phyloP scores from a whole-genome alignment of 37 sponge, comb jelly and placozoan genomes.

The Oscarella lobularis region DNA sequence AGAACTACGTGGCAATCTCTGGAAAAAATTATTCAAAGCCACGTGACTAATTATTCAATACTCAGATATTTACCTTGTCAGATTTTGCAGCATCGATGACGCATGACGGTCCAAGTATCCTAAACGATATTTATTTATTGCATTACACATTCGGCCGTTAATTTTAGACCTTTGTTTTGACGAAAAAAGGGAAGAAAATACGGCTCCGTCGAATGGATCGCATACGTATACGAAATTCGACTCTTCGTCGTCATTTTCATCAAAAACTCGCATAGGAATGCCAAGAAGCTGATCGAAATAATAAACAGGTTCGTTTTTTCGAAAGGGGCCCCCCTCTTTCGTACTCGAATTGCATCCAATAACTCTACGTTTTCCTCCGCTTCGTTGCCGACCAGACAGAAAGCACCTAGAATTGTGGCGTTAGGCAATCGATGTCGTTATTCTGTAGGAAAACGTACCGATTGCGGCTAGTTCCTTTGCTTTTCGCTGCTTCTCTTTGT shows the following conservation, averaged over 20 bases:
- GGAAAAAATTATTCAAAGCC: too few relatives aligned
- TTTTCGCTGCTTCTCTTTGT: constrained; percentile 13
- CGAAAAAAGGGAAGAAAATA: constrained; percentile 20
- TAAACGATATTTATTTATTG: too few relatives aligned
- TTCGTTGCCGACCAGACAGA: not conserved
- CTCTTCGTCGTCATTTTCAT: constrained; percentile 51
- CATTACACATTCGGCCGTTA: too few relatives aligned
- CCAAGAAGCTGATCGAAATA: not conserved
- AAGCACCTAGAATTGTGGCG: too few relatives aligned
- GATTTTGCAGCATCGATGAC: constrained; percentile 27
- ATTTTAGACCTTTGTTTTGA: not conserved
- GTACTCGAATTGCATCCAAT: not conserved
- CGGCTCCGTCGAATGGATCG: constrained; percentile 51
- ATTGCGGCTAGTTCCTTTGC: too few relatives aligned
- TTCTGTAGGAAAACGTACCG: too few relatives aligned
- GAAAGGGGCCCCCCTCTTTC: too few relatives aligned
- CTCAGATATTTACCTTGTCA: constrained; percentile 22
- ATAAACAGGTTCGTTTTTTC: too few relatives aligned
- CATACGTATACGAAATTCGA: constrained; percentile 65
- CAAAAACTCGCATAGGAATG: constrained; percentile 9
- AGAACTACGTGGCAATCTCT: constrained; percentile 38
- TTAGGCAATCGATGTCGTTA: too few relatives aligned
- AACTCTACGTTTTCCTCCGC: not conserved
- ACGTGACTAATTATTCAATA: too few relatives aligned
- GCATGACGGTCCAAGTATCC: constrained; percentile 63